Evolutionary conservation across 2,113 vertebrate species (phyloP).

Genomic region (Charina bottae): DNA sequence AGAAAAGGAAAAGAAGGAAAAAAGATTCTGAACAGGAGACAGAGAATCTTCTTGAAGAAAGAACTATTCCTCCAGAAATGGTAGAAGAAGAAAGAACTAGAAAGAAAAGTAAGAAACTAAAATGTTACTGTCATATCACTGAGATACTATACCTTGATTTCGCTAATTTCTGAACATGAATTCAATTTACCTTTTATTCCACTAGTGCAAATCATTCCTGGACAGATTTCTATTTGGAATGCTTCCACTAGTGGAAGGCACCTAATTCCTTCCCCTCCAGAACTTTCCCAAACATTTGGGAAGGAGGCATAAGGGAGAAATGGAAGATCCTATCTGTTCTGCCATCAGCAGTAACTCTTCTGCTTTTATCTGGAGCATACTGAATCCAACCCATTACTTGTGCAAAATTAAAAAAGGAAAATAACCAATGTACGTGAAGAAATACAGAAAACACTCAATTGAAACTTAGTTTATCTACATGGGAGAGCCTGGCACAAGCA

Average conservation of each 20-base stretch:
- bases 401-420: not conserved
- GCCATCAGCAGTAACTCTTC: not conserved
- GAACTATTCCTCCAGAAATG: constrained; percentile 10
- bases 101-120: constrained; percentile 67
- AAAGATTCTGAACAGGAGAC: constrained; percentile 55
- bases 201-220: not conserved
- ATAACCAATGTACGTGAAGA: not conserved
- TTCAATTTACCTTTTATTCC: not conserved
- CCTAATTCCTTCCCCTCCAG: not conserved
- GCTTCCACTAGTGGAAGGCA: no score
- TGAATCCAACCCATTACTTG: not conserved
- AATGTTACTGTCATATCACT: not conserved
- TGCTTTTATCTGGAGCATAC: not conserved
- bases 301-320: not conserved
- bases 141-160: not conserved
- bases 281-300: not conserved
- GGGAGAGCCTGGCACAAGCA: not conserved
- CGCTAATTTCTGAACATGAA: not conserved
- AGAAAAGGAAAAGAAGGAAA: constrained; percentile 73
- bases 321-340: not conserved
- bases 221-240: not conserved
- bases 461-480: not conserved
- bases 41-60: constrained; percentile 43
- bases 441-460: not conserved
- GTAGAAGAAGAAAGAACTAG: constrained; percentile 43